A percentile compares a stretch with the other conserved stretches of the same genome.
phyloP scores from a whole-genome alignment of 2,113 vertebrate genomes.

The Zingel zingel region DNA sequence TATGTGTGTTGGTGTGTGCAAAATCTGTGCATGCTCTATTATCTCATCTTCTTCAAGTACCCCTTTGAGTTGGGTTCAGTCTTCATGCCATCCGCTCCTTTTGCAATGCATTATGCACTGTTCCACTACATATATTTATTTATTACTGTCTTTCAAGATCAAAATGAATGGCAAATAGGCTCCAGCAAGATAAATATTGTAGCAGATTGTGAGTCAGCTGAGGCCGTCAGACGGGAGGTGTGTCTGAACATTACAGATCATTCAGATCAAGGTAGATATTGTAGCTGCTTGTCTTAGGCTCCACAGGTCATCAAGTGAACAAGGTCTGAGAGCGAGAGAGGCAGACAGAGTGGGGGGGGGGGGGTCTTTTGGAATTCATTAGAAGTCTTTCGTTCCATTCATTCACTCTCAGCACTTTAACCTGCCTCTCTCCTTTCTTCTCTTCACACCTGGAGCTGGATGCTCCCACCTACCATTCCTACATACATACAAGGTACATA shows the following conservation, averaged over 20 bases:
- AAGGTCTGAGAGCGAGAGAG: neutral
- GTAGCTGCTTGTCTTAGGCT: constrained; percentile 45
- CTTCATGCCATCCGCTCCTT: constrained; percentile 45
- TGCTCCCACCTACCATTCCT: neutral
- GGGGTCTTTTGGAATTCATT: constrained; percentile 10
- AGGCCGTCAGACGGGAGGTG: constrained; percentile 34
- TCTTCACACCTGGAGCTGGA: neutral
- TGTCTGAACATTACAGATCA: constrained; percentile 31
- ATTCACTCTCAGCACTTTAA: neutral
- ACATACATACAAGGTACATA: neutral
- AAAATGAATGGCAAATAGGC: constrained; percentile 73
- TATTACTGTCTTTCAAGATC: constrained; percentile 77
- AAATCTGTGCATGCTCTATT: constrained; percentile 47
- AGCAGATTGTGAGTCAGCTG: constrained; percentile 48
- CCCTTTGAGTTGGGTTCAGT: constrained; percentile 51
- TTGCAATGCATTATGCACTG: constrained; percentile 73
- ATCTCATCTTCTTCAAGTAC: constrained; percentile 58
- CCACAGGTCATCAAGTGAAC: constrained; percentile 26
- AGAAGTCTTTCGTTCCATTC: neutral
- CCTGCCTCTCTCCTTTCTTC: neutral
- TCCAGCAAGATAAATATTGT: constrained; percentile 56
- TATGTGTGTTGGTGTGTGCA: neutral
- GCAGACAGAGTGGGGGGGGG: neutral
- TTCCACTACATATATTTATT: constrained; percentile 71
- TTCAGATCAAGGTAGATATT: constrained; percentile 49